A percentile compares a stretch with the other conserved stretches of the same genome.
These are phyloP conservation scores for Pterophyllum scalare DNA, from an alignment of 2,113 vertebrate species.

Conservation along the genomic window DNA sequence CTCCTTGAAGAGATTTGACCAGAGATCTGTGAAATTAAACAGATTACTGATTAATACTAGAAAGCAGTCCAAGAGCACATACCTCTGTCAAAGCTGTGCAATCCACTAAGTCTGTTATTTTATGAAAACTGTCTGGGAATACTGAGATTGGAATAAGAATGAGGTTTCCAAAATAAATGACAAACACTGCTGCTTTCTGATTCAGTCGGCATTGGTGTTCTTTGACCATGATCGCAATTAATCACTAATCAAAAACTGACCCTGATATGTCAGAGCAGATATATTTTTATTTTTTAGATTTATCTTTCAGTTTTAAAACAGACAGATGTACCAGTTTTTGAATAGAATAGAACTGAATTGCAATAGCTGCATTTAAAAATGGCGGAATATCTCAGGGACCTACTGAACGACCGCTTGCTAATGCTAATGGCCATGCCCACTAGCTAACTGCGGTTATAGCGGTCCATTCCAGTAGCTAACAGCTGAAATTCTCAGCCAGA, in stretches of 20 bases:
- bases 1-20: constrained; percentile 43
- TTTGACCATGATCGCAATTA: not conserved
- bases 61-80: constrained; percentile 4
- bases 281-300: too few relatives aligned
- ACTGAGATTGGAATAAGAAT: not conserved
- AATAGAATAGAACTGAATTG: too few relatives aligned
- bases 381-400: not conserved
- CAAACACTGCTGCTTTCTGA: not conserved
- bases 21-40: constrained; percentile 57
- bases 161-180: not conserved
- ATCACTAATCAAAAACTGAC: too few relatives aligned
- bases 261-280: too few relatives aligned
- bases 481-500: too few relatives aligned
- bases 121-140: not conserved
- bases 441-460: too few relatives aligned
- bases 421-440: too few relatives aligned
- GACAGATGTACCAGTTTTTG: not conserved
- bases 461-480: too few relatives aligned
- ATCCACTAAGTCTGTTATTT: not conserved
- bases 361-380: not conserved
- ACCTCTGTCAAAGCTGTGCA: not conserved
- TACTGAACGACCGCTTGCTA: too few relatives aligned
- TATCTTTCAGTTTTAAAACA: not conserved
- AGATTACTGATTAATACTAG: constrained; percentile 53
- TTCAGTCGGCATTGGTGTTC: not conserved